Percentiles rank a stretch among this genome's conserved stretches.
Conservation (phyloP, 2,113 vertebrate species). For the Leucosticte australis region DNA sequence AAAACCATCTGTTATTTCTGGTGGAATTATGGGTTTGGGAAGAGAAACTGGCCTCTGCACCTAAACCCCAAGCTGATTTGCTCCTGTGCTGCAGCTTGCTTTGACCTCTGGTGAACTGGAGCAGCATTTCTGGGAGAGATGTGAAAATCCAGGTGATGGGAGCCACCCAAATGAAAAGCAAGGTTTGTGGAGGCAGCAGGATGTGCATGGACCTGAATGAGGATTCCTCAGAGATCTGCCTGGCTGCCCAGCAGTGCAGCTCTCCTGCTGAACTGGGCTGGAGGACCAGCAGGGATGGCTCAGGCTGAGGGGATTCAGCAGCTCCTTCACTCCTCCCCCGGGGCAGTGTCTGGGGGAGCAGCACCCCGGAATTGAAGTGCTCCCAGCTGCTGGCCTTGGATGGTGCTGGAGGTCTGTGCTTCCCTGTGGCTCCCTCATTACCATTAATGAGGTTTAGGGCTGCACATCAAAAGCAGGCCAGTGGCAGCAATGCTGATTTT, state of each 20-base stretch:
- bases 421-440: neutral
- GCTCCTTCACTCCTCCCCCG: neutral
- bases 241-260: neutral
- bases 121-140: neutral
- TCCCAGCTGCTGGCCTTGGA: neutral
- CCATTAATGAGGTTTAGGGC: neutral
- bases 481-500: neutral
- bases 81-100: neutral
- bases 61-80: neutral
- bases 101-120: neutral
- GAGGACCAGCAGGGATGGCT: neutral
- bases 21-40: neutral
- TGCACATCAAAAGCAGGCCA: neutral
- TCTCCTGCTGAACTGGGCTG: rapidly evolving
- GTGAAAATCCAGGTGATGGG: neutral
- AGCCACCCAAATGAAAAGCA: neutral
- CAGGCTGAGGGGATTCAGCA: neutral
- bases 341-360: neutral
- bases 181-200: neutral
- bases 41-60: neutral
- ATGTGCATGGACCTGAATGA: rapidly evolving
- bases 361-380: rapidly evolving
- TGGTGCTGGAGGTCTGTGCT: neutral
- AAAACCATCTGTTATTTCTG: neutral
- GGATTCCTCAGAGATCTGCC: neutral